Evolutionary conservation across 1,140 invertebrate species (phyloP).

Genomic region (Caenorhabditis remanei): DNA sequence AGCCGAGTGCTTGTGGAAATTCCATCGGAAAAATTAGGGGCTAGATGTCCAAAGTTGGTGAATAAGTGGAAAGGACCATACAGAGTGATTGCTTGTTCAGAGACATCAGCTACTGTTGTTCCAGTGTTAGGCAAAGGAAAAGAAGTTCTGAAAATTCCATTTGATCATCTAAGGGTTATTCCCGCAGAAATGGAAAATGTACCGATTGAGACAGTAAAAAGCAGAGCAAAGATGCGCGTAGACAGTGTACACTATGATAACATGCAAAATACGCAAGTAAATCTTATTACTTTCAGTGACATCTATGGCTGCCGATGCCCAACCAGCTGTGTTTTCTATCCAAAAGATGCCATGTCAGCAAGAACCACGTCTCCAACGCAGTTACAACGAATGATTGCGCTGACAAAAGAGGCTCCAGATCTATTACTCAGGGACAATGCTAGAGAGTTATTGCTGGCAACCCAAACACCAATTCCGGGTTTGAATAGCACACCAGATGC

Average conservation of each 20-base stretch:
- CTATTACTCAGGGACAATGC: no score
- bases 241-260: not conserved
- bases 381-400: no score
- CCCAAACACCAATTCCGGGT: no score
- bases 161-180: not conserved
- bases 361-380: no score
- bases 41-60: constrained; percentile 10
- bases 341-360: no score
- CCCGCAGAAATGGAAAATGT: not conserved
- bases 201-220: not conserved
- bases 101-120: not conserved
- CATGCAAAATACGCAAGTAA: not conserved
- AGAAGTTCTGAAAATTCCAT: not conserved
- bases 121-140: not conserved
- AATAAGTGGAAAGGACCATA: constrained; percentile 1
- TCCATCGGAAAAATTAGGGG: not conserved
- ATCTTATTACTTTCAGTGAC: not conserved
- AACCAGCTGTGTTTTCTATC: no score
- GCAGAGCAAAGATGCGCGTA: not conserved
- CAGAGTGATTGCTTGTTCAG: not conserved
- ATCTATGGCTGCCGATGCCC: no score
- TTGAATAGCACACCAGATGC: no score
- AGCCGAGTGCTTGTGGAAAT: not conserved
- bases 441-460: no score
- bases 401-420: no score